Evolutionary conservation across 2,888 invertebrate genomes (phyloP), one percentile per base, ranked within the genome.

Genomic region (Ornithoptera alexandrae): DNA sequence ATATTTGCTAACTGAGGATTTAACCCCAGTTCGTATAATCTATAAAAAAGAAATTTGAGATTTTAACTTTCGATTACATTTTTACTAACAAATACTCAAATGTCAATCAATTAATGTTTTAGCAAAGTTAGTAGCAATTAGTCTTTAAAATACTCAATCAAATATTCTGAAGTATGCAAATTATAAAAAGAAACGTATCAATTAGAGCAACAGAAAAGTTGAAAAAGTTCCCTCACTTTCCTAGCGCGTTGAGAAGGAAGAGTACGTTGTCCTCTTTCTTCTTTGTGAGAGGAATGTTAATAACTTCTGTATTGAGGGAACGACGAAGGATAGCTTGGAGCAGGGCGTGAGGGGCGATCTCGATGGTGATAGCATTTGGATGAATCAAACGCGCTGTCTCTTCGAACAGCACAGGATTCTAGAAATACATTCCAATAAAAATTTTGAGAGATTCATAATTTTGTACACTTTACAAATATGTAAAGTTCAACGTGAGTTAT

Each of bases 311-410:
- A 76, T 93, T 92, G 60, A 98, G 87, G 0, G 97, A 96, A 59
- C 97, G 93, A 73, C 96, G 95, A 10, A 98, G 90, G 78, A 98
- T 97, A 0, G 97, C 96, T 82, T 98, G 98, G 50, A 98, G 93
- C 0, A 98, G 93, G 10, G 97, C 96, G 78, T 98, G 98, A 0
- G 98, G 98, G 0, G 98, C 98, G 68, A 98, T 95, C 87, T 98
- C 98, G 73, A 98, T 95, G 7, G 95, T 94, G 70, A 98, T 93
- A 0, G 98, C 97, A 81, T 97, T 95, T 64, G 94, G 93, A 1
- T 97, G 97, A 75, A 98, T 95, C 77, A 96, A 94, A 22, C 93
- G 93, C 10, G 96, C 93, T 0, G 97, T 96, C 86, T 98, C 98
- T 81, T 97, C 97, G 84, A 97, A 97, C 22, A 95, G 88, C 0